Conservation (phyloP, 2,113 vertebrate genomes). For the Alethe castanea region DNA sequence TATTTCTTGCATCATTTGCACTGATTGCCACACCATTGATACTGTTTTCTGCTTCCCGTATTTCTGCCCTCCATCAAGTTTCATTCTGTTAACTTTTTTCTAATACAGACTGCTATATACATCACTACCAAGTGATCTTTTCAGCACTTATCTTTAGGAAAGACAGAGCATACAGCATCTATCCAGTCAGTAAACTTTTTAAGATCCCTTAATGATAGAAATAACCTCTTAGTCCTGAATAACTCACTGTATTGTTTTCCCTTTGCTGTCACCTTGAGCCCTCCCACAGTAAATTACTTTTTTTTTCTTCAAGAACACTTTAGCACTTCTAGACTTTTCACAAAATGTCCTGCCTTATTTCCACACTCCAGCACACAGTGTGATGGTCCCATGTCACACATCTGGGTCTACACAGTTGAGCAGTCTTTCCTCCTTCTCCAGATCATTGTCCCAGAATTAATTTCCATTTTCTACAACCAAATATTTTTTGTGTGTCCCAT, state of each 20-base stretch:
- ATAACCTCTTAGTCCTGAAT: not conserved
- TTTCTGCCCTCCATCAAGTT: not conserved
- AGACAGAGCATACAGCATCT: not conserved
- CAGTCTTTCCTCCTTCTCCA: not conserved
- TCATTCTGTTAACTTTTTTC: not conserved
- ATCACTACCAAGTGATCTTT: not conserved
- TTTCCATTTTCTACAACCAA: not conserved
- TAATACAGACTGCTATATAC: not conserved
- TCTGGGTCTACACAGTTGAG: not conserved
- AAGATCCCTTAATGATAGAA: not conserved
- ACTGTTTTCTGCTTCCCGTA: not conserved
- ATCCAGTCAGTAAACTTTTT: not conserved
- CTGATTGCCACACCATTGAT: not conserved
- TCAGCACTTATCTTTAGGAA: not conserved
- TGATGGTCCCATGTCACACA: not conserved
- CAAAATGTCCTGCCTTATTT: not conserved
- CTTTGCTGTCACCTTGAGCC: not conserved
- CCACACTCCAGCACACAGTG: rapidly evolving
- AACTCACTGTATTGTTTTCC: not conserved
- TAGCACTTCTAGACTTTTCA: not conserved
- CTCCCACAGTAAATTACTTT: not conserved
- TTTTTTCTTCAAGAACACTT: not conserved
- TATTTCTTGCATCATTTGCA: not conserved
- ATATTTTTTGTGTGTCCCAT: not conserved
- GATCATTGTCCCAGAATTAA: not conserved